These are phyloP conservation scores for Xestia c-nigrum DNA, from an alignment of 2,888 invertebrate genomes.

Conservation along the genomic window DNA sequence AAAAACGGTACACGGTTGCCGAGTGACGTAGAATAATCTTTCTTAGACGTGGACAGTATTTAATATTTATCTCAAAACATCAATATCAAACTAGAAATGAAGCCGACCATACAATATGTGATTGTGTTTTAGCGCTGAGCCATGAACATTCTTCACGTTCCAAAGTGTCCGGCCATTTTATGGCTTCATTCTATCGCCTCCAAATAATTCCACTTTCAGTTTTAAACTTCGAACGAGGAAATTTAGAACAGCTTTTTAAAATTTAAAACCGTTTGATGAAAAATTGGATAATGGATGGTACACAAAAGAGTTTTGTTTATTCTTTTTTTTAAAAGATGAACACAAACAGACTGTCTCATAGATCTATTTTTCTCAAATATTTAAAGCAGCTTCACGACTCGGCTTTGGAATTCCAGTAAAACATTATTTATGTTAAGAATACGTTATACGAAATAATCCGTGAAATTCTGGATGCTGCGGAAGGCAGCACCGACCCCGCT, in stretches of 20 bases:
- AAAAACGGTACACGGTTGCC: accelerated
- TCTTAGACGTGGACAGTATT: not conserved
- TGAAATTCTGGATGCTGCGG: constrained; percentile 49
- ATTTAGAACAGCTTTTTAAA: constrained; percentile 1
- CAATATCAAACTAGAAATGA: constrained; percentile 47
- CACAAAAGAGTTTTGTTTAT: constrained; percentile 52
- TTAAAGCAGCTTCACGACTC: constrained; percentile 30
- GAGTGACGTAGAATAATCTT: not conserved
- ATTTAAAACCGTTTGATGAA: not conserved
- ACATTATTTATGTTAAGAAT: constrained; percentile 60
- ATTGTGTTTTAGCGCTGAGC: constrained; percentile 67
- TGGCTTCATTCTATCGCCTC: constrained; percentile 67
- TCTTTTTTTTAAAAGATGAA: constrained; percentile 40
- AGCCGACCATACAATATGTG: constrained; percentile 59
- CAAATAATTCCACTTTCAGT: constrained; percentile 67
- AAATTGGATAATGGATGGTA: not conserved
- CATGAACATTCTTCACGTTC: constrained; percentile 70
- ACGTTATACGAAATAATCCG: constrained; percentile 54
- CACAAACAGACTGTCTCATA: constrained; percentile 60
- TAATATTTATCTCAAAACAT: constrained; percentile 21
- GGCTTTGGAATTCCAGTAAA: constrained; percentile 36
- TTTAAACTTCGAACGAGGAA: constrained; percentile 33
- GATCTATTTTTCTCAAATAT: constrained; percentile 63
- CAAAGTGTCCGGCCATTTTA: constrained; percentile 66
- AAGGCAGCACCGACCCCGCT: constrained; percentile 36